Evolutionary conservation across 2,888 invertebrate genomes (phyloP), one percentile per base, ranked within the genome.

Genomic region (Euphydryas editha): DNA sequence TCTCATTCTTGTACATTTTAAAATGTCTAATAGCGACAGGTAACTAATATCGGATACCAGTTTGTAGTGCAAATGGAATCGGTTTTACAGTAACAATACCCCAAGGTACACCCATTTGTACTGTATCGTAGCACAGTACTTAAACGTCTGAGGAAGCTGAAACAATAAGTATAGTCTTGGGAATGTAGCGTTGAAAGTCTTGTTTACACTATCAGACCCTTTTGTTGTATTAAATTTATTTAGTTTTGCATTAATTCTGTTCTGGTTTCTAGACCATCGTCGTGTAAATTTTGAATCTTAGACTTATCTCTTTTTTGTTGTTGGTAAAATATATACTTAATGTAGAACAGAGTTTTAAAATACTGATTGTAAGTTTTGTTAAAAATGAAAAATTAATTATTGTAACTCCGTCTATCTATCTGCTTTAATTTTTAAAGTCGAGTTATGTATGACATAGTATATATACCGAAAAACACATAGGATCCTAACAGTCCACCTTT

Each of bases 121-220:
- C 47, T 37, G 47, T 24, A 37, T 55, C 36, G 49, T 30, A 36
- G 54, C 17, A 54, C 62, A 39, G 56, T 57, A 46, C 55, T 62
- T 54, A 37, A 37, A 46, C 36, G 37, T 62, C 37, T 47, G 46
- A 56, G 46, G 62, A n/a, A 46, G 46, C 37, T 46, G 46, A 46
- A 62, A 62, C 56, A 62, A 56, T 56, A 46, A 57, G 20, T 37
- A 36, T 18, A 17, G 47, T 62, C 62, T 62, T 57, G 39, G 24
- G 24, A 20, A 18, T 46, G 62, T 56, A 36, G 55, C 56, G 37
- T 57, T 21, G 24, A 55, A 46, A 56, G 46, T 30, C 36, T 44
- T 30, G 24, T 62, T 62, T 62, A 47, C 46, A 56, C 46, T 56
- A 21, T 56, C 46, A 18, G 37, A 56, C 30, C 15, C 44, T 46